phyloP scores from a whole-genome alignment of 2,113 vertebrate genomes.

The Syrrhaptes paradoxus region DNA sequence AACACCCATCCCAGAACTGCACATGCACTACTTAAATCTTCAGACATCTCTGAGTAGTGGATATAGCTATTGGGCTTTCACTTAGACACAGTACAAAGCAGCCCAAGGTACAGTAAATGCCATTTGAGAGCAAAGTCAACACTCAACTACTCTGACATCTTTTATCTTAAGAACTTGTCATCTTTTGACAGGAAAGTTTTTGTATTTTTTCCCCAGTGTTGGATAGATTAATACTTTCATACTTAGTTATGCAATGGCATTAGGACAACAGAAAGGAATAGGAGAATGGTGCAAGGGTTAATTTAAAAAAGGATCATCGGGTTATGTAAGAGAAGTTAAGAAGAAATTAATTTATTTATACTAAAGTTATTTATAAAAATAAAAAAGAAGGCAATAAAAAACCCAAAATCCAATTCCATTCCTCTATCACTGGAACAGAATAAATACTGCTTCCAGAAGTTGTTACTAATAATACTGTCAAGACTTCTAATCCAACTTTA shows the following conservation, averaged over 20 bases:
- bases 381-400: background rate
- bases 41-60: background rate
- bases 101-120: background rate
- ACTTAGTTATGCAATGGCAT: background rate
- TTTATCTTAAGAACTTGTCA: background rate
- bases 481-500: background rate
- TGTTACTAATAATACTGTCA: background rate
- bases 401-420: background rate
- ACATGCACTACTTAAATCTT: background rate
- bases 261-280: background rate
- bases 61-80: background rate
- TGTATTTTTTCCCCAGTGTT: background rate
- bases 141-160: background rate
- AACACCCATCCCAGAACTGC: background rate
- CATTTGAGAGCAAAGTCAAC: background rate
- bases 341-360: background rate
- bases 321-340: background rate
- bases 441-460: background rate
- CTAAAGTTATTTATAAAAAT: background rate
- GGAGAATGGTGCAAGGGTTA: background rate
- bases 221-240: background rate
- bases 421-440: background rate
- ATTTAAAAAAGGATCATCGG: background rate
- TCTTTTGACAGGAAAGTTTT: background rate
- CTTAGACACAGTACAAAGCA: background rate